These are phyloP conservation scores for Cheilosia vulpina DNA, from an alignment of 2,888 invertebrate species.

Conservation along the genomic window DNA sequence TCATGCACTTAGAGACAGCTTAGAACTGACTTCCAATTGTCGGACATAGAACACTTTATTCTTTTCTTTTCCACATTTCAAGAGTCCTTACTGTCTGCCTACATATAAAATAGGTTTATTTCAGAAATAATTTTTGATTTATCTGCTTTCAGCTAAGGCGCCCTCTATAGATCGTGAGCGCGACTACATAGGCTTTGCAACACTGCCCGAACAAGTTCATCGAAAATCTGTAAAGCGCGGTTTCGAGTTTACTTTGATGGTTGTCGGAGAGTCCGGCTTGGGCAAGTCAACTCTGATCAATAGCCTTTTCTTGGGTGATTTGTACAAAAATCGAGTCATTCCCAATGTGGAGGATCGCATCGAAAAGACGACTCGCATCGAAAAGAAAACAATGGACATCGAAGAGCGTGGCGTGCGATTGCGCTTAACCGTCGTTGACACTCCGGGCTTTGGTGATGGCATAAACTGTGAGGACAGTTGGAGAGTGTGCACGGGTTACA, in stretches of 20 bases:
- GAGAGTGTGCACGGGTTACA: conserved; percentile 95
- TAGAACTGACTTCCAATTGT: too few relatives aligned
- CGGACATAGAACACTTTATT: too few relatives aligned
- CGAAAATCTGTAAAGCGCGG: conserved; percentile 98
- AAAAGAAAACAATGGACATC: conserved; percentile 95
- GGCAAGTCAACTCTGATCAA: conserved; percentile 98
- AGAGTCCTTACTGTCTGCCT: not conserved
- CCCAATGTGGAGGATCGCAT: conserved; percentile 85
- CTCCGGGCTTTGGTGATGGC: conserved; percentile 97
- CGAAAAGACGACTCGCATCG: conserved; percentile 89
- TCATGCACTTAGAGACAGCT: too few relatives aligned
- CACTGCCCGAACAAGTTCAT: conserved; percentile 97
- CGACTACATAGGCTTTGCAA: conserved; percentile 97
- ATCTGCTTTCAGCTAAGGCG: conserved; percentile 80
- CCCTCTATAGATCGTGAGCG: conserved; percentile 85
- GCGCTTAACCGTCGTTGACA: conserved; percentile 95
- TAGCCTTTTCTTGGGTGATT: conserved; percentile 95
- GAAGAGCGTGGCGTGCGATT: conserved; percentile 96
- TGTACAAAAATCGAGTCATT: conserved; percentile 94
- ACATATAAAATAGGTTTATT: not conserved
- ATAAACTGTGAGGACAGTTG: conserved; percentile 97
- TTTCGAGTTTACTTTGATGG: conserved; percentile 98
- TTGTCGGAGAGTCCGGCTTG: conserved; percentile 96
- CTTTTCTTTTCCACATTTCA: not conserved
- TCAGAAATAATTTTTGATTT: not conserved